Percentiles rank a stretch among this genome's conserved stretches.
Conservation (phyloP, 2,113 vertebrate genomes). For the Rhizomys pruinosus region DNA sequence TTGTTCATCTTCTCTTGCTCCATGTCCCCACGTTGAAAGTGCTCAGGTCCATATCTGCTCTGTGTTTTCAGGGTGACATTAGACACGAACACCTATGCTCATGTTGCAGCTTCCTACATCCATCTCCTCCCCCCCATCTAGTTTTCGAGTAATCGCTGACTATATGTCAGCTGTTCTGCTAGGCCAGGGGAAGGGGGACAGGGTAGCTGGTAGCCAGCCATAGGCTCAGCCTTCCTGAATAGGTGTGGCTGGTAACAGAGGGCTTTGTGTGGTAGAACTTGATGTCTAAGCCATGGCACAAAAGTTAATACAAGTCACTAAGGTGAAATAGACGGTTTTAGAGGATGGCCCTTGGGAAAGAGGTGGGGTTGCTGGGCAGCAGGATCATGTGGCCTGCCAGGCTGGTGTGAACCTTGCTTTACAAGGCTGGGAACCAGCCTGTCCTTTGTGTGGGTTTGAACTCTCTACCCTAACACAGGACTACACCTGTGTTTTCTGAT, state of each 20-base stretch:
- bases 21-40: not conserved
- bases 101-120: not conserved
- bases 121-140: not conserved
- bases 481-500: not conserved
- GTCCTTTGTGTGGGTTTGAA: not conserved
- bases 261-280: not conserved
- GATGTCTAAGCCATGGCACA: not conserved
- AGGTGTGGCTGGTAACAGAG: not conserved
- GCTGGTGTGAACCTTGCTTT: not conserved
- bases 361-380: not conserved
- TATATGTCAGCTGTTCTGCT: not conserved
- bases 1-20: not conserved
- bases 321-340: not conserved
- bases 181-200: not conserved
- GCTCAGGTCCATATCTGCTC: not conserved
- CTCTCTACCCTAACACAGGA: accelerated
- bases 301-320: not conserved
- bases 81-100: not conserved
- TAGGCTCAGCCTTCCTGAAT: not conserved
- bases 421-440: not conserved
- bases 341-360: not conserved
- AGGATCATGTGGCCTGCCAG: too few species aligned
- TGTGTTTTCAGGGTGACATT: not conserved
- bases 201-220: not conserved
- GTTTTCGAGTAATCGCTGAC: not conserved